Evolutionary conservation across 2,797 vertebrate species (phyloP), one percentile per base, ranked within the genome.

Genomic region (Neopelma chrysocephalum): DNA sequence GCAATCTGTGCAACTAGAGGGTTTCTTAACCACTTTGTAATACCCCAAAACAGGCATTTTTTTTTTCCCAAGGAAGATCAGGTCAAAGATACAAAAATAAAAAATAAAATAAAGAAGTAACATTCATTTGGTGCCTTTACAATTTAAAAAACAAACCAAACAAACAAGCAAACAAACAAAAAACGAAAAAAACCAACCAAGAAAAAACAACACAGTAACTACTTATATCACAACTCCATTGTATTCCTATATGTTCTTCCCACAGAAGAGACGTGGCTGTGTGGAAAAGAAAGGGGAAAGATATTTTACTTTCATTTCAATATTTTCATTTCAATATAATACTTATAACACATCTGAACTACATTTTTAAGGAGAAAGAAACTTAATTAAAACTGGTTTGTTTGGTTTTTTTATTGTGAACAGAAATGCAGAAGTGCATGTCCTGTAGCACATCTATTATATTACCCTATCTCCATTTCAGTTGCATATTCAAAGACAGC

Each of bases 361-460:
- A 93, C 47, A 93, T 97, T 96, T 97, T 97, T 94, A 94, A 95
- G 86, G 42, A 94, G 68, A 88, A 97, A 96, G 53, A 48, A 95
- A 82, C 48, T 94, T 96, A 96, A 96, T 96, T 96, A 95, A 96
- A 97, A 94, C 51, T 79, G 32, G 11, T 13, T 32, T 54, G 5
- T 10, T 42, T 53, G 21, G 2, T 10, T 72, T 95, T 95, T 96
- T 96, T 88, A 94, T 70, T 92, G 70, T 82, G 86, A 97, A 83
- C 10, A 15, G 65, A 97, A 97, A 93, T 91, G 61, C 77, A 97
- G 90, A 94, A 92, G 57, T 64, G 40, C 68, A 87, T 89, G 84
- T 94, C 78, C 72, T 89, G 64, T 32, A 95, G 62, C 43, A 96
- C 38, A 96, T 31, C 22, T 90, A 95, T 96, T 58, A 89, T 62